These are phyloP conservation scores for Gobio gobio DNA, from an alignment of 2,113 vertebrate genomes.

Conservation along the genomic window DNA sequence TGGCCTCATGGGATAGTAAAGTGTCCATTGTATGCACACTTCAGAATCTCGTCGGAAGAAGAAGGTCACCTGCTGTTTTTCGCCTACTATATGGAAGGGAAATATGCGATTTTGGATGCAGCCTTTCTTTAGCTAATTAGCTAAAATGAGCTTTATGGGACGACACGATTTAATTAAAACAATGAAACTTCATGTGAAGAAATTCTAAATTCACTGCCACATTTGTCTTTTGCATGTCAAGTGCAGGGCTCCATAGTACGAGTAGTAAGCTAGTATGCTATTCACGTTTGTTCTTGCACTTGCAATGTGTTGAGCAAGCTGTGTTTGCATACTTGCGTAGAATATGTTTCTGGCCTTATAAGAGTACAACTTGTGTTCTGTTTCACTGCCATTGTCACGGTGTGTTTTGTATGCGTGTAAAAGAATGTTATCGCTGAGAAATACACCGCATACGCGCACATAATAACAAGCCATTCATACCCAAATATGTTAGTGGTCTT, in stretches of 20 bases:
- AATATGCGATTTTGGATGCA: too few species aligned
- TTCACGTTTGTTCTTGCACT: background rate
- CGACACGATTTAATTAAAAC: background rate
- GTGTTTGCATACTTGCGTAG: background rate
- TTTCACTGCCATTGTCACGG: slow-evolving; percentile 39
- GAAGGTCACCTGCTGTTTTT: too few species aligned
- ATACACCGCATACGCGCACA: slow-evolving; percentile 53
- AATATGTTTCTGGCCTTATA: slow-evolving; percentile 3
- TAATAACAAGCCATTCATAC: slow-evolving; percentile 38
- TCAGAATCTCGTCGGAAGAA: too few species aligned
- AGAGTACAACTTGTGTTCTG: slow-evolving; percentile 22
- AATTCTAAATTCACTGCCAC: background rate
- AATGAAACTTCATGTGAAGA: background rate
- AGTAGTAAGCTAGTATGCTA: background rate
- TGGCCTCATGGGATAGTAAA: too few species aligned
- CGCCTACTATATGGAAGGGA: too few species aligned
- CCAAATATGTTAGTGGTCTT: slow-evolving; percentile 41
- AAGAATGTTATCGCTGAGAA: slow-evolving; percentile 4
- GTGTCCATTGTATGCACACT: too few species aligned
- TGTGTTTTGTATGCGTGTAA: slow-evolving; percentile 42
- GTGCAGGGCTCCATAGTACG: background rate
- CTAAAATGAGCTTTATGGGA: background rate
- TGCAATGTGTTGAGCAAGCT: background rate
- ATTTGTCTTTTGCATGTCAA: background rate
- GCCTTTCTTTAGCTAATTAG: background rate